Evolutionary conservation across 2,797 vertebrate species (phyloP).

Genomic region (Liasis olivaceus): DNA sequence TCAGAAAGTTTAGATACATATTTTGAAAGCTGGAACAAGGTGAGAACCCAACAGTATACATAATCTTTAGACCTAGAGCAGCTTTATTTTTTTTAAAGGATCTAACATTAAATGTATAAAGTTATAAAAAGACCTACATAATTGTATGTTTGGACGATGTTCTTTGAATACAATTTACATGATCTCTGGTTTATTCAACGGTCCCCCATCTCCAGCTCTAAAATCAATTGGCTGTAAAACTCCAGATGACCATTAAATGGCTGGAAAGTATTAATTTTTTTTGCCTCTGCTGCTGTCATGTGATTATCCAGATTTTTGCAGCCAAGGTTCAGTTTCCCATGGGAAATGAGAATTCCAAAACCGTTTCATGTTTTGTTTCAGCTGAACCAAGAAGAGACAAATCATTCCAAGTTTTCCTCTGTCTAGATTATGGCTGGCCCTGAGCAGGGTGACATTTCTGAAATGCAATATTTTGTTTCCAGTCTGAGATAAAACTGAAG

Average conservation of each 20-base stretch:
- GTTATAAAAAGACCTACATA: not conserved
- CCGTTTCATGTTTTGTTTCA: not conserved
- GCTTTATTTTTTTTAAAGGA: not conserved
- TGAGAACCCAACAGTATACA: not conserved
- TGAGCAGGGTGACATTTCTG: not conserved
- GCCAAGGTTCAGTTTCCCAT: not conserved
- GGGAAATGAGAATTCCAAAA: not conserved
- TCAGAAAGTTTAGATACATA: not conserved
- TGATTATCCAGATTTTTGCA: not conserved
- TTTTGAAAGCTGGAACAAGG: not conserved
- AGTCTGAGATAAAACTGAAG: not conserved
- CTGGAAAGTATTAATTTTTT: not conserved
- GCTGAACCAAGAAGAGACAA: not conserved
- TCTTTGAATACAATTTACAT: not conserved
- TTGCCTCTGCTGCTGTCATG: not conserved
- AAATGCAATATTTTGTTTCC: not conserved
- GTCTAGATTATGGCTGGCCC: not conserved
- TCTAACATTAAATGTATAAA: not conserved
- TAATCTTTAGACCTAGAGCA: not conserved
- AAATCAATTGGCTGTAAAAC: not conserved
- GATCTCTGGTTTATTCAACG: not conserved
- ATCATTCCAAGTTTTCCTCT: not conserved
- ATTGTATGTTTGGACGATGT: not conserved
- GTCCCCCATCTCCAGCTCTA: not conserved
- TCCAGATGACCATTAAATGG: not conserved